A percentile compares a stretch with the other conserved stretches of the same genome.
These are phyloP conservation scores for Actias luna DNA, from an alignment of 2,888 invertebrate species.

Conservation along the genomic window DNA sequence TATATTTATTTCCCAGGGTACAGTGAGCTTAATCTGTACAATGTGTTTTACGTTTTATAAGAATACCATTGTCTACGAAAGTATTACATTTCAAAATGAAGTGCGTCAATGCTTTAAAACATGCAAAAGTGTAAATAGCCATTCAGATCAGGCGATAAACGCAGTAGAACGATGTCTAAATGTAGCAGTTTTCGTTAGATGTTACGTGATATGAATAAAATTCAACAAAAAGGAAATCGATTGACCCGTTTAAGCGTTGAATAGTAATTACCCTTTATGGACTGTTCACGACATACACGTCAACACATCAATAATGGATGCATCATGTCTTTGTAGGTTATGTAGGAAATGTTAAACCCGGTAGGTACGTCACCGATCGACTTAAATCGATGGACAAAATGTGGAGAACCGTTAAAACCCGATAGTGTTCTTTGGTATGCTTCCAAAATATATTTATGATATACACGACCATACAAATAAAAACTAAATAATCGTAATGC, in stretches of 20 bases:
- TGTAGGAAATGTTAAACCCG: constrained; percentile 29
- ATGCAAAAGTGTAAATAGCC: not conserved
- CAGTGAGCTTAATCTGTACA: no score
- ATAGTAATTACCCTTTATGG: constrained; percentile 74
- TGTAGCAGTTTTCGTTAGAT: constrained; percentile 23
- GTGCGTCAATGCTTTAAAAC: not conserved
- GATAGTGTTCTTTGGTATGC: not conserved
- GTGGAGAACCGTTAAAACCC: constrained; percentile 1
- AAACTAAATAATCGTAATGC: no score
- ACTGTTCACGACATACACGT: constrained; percentile 41
- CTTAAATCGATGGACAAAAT: constrained; percentile 2
- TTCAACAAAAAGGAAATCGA: constrained; percentile 54
- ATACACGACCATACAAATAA: not conserved
- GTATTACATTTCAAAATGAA: not conserved
- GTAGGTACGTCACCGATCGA: constrained; percentile 14
- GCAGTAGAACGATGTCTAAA: not conserved
- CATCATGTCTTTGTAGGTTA: constrained; percentile 41
- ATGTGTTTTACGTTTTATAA: no score
- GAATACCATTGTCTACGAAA: no score
- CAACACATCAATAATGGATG: constrained; percentile 35
- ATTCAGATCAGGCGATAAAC: not conserved
- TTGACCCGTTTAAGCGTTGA: constrained; percentile 68
- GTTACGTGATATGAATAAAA: constrained; percentile 20
- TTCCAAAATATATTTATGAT: not conserved
- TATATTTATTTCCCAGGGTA: no score